Base-by-base conservation (phyloP, 2,888 invertebrate species). In the Lycocerus yunnanus region DNA sequence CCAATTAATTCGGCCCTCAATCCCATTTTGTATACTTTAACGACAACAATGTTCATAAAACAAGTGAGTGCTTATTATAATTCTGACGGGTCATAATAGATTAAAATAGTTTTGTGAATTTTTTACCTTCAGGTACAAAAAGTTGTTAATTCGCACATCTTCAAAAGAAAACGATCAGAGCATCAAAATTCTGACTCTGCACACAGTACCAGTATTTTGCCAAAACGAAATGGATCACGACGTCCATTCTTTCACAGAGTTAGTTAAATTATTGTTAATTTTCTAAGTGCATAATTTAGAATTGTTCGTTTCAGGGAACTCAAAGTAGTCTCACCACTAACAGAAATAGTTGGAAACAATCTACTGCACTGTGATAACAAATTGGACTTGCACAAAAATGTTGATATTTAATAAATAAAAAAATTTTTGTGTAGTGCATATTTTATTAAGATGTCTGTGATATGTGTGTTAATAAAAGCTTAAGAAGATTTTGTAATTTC, bases 1-100 rank as follows among this genome's bases (percentile, higher is more conserved):
- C 91, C 91, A 0, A 90, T 91, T 3, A 91, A 91, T 82, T 91
- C 90, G 1, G 91, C 91, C 0, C 83, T 91, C 8, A 91, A 91
- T 85, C 91, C 91, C 1, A 87, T 91, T n/a, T 85, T 91, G 58
- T 91, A 91, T 82, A 91, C 91, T 0, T 81, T 91, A 65, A 91
- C 91, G 1, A 91, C 91, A 2, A 89, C 90, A 14, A 85, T 90
- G 1, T 91, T 91, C 80, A 90, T 90, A 81, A 90, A 90, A 83
- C 91, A 91, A 84, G 88, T 88, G 78, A 80, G 71, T 75, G 69
- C 18, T 18, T 8, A 1, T 6, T n/a, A 43, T 43, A 13, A n/a
- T n/a, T n/a, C 1, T 2, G n/a, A n/a, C n/a, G n/a, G 43, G 8
- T 8, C n/a, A n/a, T 43, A 24, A 24, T 27, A 18, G 16, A 67